A percentile compares a stretch with the other conserved stretches of the same genome.
These are phyloP conservation scores for Apaloderma vittatum DNA, from an alignment of 2,113 vertebrate species.

Conservation along the genomic window DNA sequence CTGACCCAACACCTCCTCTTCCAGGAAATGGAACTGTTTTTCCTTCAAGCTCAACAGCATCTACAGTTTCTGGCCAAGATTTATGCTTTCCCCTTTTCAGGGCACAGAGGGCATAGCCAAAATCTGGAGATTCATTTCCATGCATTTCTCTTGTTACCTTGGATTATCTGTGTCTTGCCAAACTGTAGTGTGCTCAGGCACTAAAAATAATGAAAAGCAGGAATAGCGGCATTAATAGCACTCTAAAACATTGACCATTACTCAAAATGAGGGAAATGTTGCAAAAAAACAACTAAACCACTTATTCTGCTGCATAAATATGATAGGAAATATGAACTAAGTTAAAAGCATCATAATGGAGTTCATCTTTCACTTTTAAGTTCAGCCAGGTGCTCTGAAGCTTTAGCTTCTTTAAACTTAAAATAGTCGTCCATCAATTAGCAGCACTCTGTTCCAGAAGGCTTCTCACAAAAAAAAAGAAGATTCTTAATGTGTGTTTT, in stretches of 20 bases:
- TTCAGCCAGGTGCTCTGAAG: not conserved
- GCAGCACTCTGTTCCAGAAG: not conserved
- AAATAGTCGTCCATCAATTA: not conserved
- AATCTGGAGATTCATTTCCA: not conserved
- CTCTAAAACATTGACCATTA: not conserved
- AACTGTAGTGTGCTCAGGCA: not conserved
- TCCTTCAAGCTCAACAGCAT: not conserved
- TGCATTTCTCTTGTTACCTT: not conserved
- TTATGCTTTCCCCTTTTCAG: not conserved
- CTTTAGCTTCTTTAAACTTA: not conserved
- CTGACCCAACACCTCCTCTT: not conserved
- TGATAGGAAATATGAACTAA: not conserved
- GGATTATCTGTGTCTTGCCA: not conserved
- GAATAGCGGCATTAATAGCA: not conserved
- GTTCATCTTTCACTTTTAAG: not conserved
- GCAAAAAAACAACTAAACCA: slow-evolving; percentile 14
- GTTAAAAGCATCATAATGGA: slow-evolving; percentile 11
- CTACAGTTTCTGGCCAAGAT: not conserved
- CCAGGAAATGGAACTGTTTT: not conserved
- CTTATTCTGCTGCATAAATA: not conserved
- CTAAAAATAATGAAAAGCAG: not conserved
- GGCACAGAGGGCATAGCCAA: not conserved
- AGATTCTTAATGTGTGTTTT: not conserved
- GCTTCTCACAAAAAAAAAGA: not conserved
- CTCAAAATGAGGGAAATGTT: not conserved